phyloP scores from a whole-genome alignment of 2,113 vertebrate genomes.

The Sinocyclocheilus rhinocerous region DNA sequence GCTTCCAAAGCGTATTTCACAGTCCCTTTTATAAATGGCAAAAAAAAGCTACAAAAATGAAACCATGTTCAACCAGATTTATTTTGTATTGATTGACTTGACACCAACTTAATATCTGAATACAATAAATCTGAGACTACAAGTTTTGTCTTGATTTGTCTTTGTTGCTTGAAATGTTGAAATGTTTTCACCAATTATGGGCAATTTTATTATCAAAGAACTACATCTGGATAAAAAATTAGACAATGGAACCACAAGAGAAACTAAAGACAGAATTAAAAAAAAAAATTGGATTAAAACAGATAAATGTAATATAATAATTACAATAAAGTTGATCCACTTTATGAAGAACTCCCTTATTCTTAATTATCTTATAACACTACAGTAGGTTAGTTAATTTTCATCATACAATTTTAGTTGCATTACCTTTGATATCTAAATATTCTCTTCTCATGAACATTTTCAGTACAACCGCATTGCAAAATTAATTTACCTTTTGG shows the following conservation, averaged over 20 bases:
- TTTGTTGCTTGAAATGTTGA: not conserved
- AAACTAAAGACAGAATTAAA: not conserved
- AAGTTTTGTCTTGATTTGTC: constrained; percentile 40
- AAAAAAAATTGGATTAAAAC: not conserved
- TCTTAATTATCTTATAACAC: not conserved
- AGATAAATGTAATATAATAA: not conserved
- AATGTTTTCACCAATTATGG: not conserved
- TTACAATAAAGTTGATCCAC: not conserved
- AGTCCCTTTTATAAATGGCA: constrained; percentile 31
- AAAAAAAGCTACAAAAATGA: constrained; percentile 28
- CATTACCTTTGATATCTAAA: not conserved
- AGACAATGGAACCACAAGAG: not conserved
- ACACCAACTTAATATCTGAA: constrained; percentile 56
- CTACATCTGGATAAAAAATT: not conserved
- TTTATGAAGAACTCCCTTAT: not conserved
- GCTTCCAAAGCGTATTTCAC: constrained; percentile 40
- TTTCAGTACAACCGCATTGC: not conserved
- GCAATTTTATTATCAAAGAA: not conserved
- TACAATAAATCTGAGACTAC: constrained; percentile 69
- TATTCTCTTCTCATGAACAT: not conserved
- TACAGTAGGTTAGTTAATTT: not conserved
- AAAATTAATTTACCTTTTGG: not conserved
- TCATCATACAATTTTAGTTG: not conserved
- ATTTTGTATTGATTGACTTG: constrained; percentile 57
- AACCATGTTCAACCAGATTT: constrained; percentile 66